Base-by-base conservation (phyloP, 1,140 invertebrate genomes). In the Galleria mellonella region DNA sequence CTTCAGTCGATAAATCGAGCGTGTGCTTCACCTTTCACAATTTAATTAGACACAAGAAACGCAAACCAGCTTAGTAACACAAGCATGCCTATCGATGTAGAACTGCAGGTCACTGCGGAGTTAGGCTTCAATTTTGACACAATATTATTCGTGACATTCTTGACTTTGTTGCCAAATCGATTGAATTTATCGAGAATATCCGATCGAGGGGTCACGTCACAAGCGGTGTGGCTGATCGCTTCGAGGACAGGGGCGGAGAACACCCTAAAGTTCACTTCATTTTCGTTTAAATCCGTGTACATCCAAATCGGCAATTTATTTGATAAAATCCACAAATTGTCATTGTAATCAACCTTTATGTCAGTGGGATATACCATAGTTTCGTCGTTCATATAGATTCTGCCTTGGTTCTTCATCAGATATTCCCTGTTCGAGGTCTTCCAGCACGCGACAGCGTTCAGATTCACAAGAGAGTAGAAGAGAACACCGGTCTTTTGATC, bases 361-460 rank as follows among this genome's bases (percentile, higher is more conserved):
- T 94, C 93, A 32, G 92, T 94, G 4, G 93, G 92, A 47, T 94
- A 94, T 4, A 94, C 82, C 90, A 94, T 90, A 1, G 90, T 92
- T 0, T 87, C 87, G 40, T 93, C 89, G 72, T 91, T 90, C 86
- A 89, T 90, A 41, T 90, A 93, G 32, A 94, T 89, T 27, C 91
- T 76, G 11, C 90, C 91, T 62, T 93, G 92, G 12, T 91, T 89
- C 44, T 89, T 88, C 61, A 90, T 89, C 1, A 67, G 87, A 47
- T 92, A 93, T 0, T 85, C 86, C 4, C 89, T 89, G 43, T 88
- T 90, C 0, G 89, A 89, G 0, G 92, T 92, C 43, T 89, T 91
- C 93, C 93, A 95, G 55, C 93, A 95, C 1, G 91, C 92, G 0
- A 95, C 88, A 1, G 92, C 91, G 59, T 94, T 93, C 10, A 92